Conservation (phyloP, 2,113 vertebrate genomes). For the Aptenodytes patagonicus region DNA sequence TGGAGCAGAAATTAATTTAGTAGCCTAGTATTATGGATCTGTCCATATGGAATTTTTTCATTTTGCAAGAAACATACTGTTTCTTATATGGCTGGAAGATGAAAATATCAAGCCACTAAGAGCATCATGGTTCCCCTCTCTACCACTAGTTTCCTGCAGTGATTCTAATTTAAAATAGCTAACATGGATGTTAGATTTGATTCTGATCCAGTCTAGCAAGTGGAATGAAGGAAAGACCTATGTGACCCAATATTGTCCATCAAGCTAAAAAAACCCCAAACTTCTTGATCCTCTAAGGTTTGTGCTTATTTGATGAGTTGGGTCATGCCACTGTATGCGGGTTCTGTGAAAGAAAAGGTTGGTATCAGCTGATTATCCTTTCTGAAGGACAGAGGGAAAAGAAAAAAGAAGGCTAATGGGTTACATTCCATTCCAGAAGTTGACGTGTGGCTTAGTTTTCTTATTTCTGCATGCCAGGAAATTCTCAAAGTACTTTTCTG, state of each 20-base stretch:
- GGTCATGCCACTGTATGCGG: background rate
- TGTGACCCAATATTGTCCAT: background rate
- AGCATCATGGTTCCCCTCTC: background rate
- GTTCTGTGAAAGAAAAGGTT: background rate
- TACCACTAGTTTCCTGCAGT: background rate
- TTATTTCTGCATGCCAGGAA: slow-evolving; percentile 38
- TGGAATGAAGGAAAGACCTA: background rate
- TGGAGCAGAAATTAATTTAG: background rate
- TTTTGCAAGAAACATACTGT: background rate
- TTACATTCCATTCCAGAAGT: slow-evolving; percentile 64
- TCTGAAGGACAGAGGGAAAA: background rate
- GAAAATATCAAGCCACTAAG: background rate
- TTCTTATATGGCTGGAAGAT: background rate
- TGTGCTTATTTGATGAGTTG: background rate
- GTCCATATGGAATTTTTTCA: background rate
- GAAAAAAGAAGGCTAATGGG: background rate
- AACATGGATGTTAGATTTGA: background rate
- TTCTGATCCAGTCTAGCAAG: background rate
- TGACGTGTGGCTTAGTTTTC: slow-evolving; percentile 59
- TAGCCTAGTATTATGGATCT: background rate
- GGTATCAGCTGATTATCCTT: background rate
- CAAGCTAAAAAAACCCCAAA: background rate
- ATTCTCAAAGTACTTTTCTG: slow-evolving; percentile 69
- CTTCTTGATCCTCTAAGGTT: background rate
- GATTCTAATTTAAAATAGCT: background rate